Evolutionary conservation across 2,888 invertebrate genomes (phyloP), one percentile per base, ranked within the genome.

Genomic region (Macroteleia sp.): DNA sequence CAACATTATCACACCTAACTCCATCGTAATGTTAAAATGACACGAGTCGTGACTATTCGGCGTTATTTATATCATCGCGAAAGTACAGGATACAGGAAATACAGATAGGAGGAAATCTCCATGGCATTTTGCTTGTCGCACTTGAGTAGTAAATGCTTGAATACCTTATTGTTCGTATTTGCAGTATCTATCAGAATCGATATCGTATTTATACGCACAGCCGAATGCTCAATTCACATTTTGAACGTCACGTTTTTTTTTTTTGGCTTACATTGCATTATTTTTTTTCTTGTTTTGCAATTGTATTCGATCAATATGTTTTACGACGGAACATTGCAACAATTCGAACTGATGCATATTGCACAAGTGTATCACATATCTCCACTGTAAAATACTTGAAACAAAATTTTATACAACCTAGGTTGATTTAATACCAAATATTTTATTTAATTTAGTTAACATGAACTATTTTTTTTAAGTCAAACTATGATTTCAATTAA

Each of bases 11-110:
- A 79, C 56, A 48, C 50, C 74, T 69, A 62, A 74, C 79, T 80
- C 77, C 83, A 87, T 86, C 86, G 79, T 85, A 85, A 83, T 73
- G 54, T 61, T 70, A 77, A 81, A 82, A 81, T 77, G 79, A 74
- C 54, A 76, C 75, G 79, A 69, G 82, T 84, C 83, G 71, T 70
- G 78, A 76, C 85, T 81, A 84, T 84, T 84, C 82, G 80, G 48
- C 74, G 80, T 81, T 81, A 81, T 83, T 82, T 83, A 82, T 81
- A 81, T 78, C 69, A 41, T 46, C 22, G 44, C 56, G 25, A 67
- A 62, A 79, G 76, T 75, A 73, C 79, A 81, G 69, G 62, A 71
- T 69, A 67, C 67, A 81, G 82, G 83, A 80, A 81, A 82, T 75
- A 69, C 61, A 39, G 46, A 73, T 75, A 64, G 67, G 52, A 78